Conservation (phyloP, 2,888 invertebrate species). For the Ptilodon capucinus region DNA sequence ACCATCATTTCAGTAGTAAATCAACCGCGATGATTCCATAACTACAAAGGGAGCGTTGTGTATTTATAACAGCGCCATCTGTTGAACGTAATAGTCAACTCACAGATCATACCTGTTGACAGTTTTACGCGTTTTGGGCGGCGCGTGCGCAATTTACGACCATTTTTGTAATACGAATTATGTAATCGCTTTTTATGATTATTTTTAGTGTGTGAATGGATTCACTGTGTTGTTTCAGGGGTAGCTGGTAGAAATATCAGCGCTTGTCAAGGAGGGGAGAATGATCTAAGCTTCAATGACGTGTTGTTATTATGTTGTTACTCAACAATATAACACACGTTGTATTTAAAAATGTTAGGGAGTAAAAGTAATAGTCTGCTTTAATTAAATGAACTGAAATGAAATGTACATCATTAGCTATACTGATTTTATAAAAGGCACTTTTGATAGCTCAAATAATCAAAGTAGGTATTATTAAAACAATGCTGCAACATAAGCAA, state of each 20-base stretch:
- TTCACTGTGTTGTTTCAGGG: background rate
- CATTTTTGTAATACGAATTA: slow-evolving; percentile 16
- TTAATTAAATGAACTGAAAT: too few relatives aligned
- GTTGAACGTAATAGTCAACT: slow-evolving; percentile 34
- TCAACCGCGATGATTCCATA: background rate
- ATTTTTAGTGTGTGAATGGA: background rate
- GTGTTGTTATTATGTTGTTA: too few relatives aligned
- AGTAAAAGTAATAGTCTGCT: too few relatives aligned
- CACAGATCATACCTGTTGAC: slow-evolving; percentile 58
- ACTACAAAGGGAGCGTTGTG: slow-evolving; percentile 29
- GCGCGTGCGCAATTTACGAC: slow-evolving; percentile 29
- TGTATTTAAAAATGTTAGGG: too few relatives aligned
- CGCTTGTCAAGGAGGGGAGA: background rate
- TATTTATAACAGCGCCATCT: slow-evolving; percentile 38
- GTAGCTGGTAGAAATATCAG: background rate
- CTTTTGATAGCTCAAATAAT: too few relatives aligned
- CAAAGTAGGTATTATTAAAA: too few relatives aligned
- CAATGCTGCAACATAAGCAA: too few relatives aligned
- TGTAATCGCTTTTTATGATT: background rate
- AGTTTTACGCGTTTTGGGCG: slow-evolving; percentile 48
- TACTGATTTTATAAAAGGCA: too few relatives aligned
- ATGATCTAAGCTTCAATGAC: too few relatives aligned
- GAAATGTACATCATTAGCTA: too few relatives aligned
- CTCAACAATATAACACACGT: too few relatives aligned
- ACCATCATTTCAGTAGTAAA: background rate